These are phyloP conservation scores for Montipora efflorescens DNA, from an alignment of 64 coral and sea anemone species.

Conservation along the genomic window DNA sequence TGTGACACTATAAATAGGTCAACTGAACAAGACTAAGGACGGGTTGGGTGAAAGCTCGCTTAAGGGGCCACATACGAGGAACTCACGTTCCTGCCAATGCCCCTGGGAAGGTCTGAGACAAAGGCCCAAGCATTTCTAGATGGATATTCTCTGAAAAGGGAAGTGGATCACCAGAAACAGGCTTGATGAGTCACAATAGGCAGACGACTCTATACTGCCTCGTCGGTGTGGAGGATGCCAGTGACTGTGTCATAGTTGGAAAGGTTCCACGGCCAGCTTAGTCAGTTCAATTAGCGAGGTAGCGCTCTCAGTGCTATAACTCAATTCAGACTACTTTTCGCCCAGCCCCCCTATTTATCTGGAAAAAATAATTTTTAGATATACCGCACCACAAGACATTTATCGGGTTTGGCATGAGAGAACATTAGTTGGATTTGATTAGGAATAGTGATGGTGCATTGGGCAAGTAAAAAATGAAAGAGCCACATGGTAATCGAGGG, in stretches of 20 bases:
- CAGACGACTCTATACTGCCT: constrained; percentile 59
- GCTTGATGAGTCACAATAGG: constrained; percentile 82
- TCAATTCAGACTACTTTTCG: constrained; percentile 98
- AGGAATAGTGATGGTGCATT: constrained; percentile 58
- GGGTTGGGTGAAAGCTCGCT: constrained; percentile 95
- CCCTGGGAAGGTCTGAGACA: constrained; percentile 99
- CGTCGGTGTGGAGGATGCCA: constrained; percentile 59
- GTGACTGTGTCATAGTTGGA: constrained; percentile 92
- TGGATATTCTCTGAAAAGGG: constrained; percentile 79
- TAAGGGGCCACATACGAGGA: constrained; percentile 90
- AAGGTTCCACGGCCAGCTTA: constrained; percentile 81
- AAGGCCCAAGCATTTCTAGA: constrained; percentile 67
- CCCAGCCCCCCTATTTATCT: constrained; percentile 11
- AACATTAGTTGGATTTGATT: constrained; percentile 14
- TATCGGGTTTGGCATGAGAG: too few species aligned
- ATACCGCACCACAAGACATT: too few species aligned
- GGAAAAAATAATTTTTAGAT: neutral
- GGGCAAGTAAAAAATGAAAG: neutral
- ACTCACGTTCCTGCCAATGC: constrained; percentile 59
- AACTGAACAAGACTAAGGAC: neutral
- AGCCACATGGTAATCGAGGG: too few species aligned
- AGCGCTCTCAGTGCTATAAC: constrained; percentile 73
- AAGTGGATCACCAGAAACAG: constrained; percentile 95
- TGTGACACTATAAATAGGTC: neutral
- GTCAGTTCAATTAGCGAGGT: constrained; percentile 96